Conservation (phyloP, 2,797 vertebrate species). For the Galago senegalensis region DNA sequence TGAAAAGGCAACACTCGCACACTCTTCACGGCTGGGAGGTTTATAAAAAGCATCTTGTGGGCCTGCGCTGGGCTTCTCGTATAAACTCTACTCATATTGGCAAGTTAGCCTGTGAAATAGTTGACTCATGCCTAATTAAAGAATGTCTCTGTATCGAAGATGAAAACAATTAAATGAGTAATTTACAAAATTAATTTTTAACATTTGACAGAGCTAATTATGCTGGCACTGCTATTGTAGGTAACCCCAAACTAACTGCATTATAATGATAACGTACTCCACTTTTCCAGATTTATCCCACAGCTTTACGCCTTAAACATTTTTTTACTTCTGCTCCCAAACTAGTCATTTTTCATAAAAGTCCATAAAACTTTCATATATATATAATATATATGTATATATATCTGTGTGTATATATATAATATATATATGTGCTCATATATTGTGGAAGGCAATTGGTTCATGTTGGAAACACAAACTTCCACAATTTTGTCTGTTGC, state of each 20-base stretch:
- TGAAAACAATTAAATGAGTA: slow-evolving; percentile 79
- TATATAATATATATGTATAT: too few relatives aligned
- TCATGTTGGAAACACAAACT: slow-evolving; percentile 45
- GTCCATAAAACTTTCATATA: slow-evolving; percentile 26
- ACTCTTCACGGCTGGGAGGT: not conserved
- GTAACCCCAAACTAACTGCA: slow-evolving; percentile 53
- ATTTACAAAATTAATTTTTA: slow-evolving; percentile 77
- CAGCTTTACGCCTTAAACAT: not conserved
- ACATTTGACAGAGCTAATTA: slow-evolving; percentile 73
- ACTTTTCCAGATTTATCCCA: not conserved
- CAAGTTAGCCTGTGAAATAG: slow-evolving; percentile 61
- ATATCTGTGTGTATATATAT: too few relatives aligned
- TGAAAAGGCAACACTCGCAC: not conserved
- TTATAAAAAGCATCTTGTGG: slow-evolving; percentile 8
- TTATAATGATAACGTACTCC: slow-evolving; percentile 60
- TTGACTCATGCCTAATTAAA: slow-evolving; percentile 77
- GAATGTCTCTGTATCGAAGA: slow-evolving; percentile 69
- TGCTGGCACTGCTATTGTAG: not conserved
- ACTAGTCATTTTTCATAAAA: slow-evolving; percentile 71
- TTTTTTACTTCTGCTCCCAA: slow-evolving; percentile 68
- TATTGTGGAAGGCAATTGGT: slow-evolving; percentile 49
- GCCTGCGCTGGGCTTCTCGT: not conserved
- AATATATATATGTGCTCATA: not conserved
- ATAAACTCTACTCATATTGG: slow-evolving; percentile 28
- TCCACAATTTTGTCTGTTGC: not conserved